These are phyloP conservation scores for Rhaphigaster nebulosa DNA, from an alignment of 2,888 invertebrate genomes.

Conservation along the genomic window DNA sequence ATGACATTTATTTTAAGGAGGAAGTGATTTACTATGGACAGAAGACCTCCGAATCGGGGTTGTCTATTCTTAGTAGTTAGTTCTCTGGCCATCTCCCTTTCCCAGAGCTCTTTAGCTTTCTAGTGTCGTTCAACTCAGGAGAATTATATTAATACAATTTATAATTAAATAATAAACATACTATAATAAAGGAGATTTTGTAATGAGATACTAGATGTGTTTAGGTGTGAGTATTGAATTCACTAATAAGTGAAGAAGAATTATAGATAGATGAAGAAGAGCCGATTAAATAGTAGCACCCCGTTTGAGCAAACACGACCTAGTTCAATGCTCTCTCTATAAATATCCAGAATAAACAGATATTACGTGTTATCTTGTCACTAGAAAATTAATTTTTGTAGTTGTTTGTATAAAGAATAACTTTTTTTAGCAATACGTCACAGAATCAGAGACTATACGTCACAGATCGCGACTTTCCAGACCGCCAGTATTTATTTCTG, in stretches of 20 bases:
- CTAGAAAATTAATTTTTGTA: background rate
- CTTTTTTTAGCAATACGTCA: too few species aligned
- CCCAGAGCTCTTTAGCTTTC: background rate
- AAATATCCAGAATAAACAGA: background rate
- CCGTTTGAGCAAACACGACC: background rate
- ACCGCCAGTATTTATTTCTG: too few species aligned
- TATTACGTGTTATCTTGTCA: background rate
- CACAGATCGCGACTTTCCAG: too few species aligned
- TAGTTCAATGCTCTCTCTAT: background rate
- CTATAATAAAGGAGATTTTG: background rate
- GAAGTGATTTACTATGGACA: conserved; percentile 3
- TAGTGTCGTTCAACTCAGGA: background rate
- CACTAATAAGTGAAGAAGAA: too few species aligned
- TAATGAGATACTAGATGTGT: background rate
- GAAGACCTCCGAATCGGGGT: conserved; percentile 4
- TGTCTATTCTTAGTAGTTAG: background rate
- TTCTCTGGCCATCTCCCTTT: background rate
- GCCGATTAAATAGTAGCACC: too few species aligned
- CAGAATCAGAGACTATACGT: too few species aligned
- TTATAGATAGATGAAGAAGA: background rate
- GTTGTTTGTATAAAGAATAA: background rate
- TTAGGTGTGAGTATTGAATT: too few species aligned
- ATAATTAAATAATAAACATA: background rate
- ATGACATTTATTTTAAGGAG: conserved; percentile 3
- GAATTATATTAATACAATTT: background rate